A percentile compares a stretch with the other conserved stretches of the same genome.
Conservation (phyloP, 2,888 invertebrate species). For the Dromius quadrimaculatus region DNA sequence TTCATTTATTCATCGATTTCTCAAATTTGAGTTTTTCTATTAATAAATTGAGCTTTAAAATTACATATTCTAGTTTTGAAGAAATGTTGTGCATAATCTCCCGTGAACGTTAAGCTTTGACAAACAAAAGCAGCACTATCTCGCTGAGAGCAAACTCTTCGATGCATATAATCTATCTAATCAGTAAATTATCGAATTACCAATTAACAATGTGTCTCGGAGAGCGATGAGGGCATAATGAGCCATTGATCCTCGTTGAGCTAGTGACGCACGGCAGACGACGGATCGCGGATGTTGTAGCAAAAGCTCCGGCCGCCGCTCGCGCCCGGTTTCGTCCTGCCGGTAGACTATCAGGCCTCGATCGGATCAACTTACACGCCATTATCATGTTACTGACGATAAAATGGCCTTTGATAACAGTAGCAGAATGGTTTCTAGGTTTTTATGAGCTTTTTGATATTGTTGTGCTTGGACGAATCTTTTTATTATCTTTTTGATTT, state of each 20-base stretch:
- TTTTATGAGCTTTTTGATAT: conserved; percentile 15
- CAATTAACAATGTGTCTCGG: conserved; percentile 65
- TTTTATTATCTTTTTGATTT: no score
- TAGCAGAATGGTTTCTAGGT: no score
- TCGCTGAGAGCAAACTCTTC: no score
- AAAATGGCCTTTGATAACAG: conserved; percentile 35
- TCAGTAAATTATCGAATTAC: conserved; percentile 65
- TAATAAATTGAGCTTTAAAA: no score
- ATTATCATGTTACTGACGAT: conserved; percentile 37
- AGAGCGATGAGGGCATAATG: conserved; percentile 63
- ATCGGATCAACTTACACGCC: conserved; percentile 38
- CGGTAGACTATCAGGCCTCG: conserved; percentile 4
- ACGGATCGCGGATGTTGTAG: conserved; percentile 20
- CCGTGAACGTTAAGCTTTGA: neutral
- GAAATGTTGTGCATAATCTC: no score
- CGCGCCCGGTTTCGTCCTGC: neutral
- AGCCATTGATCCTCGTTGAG: conserved; percentile 65
- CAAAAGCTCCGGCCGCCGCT: conserved; percentile 4
- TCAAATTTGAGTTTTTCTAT: no score
- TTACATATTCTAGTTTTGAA: no score
- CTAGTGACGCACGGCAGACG: conserved; percentile 59
- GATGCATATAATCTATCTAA: conserved; percentile 57
- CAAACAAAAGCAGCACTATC: neutral
- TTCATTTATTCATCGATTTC: no score
- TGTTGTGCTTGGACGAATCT: neutral